phyloP scores from a whole-genome alignment of 1,140 invertebrate species.

The Alviniconcha marisindica region DNA sequence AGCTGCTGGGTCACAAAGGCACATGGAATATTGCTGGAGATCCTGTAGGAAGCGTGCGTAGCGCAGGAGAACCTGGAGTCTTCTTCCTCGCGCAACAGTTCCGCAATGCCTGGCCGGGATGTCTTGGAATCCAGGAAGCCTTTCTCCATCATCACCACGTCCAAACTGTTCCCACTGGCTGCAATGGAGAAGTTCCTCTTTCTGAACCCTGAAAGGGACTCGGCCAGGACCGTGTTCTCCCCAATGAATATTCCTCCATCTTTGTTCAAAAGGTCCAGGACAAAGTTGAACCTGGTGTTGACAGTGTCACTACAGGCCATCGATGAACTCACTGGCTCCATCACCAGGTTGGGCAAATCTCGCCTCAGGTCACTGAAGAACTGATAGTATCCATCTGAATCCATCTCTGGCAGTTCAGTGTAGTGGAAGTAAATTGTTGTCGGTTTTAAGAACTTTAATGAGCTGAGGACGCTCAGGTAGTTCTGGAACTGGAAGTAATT shows the following conservation, averaged over 20 bases:
- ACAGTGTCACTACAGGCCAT: slow-evolving; percentile 35
- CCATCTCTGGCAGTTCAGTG: slow-evolving; percentile 40
- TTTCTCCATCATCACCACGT: slow-evolving; percentile 26
- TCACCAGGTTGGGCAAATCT: slow-evolving; percentile 46
- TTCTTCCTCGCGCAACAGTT: background rate
- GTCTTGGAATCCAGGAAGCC: slow-evolving; percentile 1
- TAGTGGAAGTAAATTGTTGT: slow-evolving; percentile 53
- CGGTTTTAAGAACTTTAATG: slow-evolving; percentile 49
- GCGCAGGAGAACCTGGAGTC: background rate
- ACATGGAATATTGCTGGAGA: slow-evolving; percentile 28
- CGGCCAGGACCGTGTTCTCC: slow-evolving; percentile 43
- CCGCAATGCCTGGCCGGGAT: background rate
- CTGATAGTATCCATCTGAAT: slow-evolving; percentile 51
- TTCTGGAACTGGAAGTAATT: slow-evolving; percentile 59
- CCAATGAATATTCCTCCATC: slow-evolving; percentile 52
- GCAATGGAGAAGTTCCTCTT: slow-evolving; percentile 15
- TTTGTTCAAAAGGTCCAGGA: slow-evolving; percentile 40
- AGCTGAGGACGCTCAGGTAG: slow-evolving; percentile 63
- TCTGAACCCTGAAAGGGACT: slow-evolving; percentile 10
- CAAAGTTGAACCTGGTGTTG: slow-evolving; percentile 11
- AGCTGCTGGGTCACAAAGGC: slow-evolving; percentile 42
- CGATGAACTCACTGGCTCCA: slow-evolving; percentile 28
- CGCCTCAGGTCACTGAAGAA: slow-evolving; percentile 46
- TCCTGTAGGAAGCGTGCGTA: background rate
- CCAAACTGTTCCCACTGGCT: background rate